Evolutionary conservation across 2,888 invertebrate genomes (phyloP), one percentile per base, ranked within the genome.

Genomic region (Scaptomyza parva): DNA sequence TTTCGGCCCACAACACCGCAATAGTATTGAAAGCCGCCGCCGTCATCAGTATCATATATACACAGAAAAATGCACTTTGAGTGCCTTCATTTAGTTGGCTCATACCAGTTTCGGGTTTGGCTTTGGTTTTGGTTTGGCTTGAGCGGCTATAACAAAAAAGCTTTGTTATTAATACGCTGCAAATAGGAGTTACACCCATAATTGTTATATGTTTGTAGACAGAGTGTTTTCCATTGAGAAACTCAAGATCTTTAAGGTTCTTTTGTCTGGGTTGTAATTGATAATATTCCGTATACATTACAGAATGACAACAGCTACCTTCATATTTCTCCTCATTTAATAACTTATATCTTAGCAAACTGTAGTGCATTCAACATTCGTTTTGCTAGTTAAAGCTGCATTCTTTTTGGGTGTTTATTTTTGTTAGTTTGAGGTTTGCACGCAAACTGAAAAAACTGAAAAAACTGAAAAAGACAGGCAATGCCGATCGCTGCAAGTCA

Each of bases 21-120:
- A 66, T 59, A 48, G 52, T 35, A 30, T 48, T 63, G 57, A 28
- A 11, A 52, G 33, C 18, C 35, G 45, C 18, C 35, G 45, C 14
- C 12, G 20, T 35, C 39, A 40, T 22, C 44, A 45, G 54, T 52
- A 60, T 63, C 67, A 71, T 72, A 82, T 70, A 60, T 69, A n/a
- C n/a, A n/a, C n/a, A n/a, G n/a, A n/a, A 60, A 70, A 70, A 78
- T 78, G 76, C 79, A 80, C 65, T 85, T 68, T 37, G 45, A 44
- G 65, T 73, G 86, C 64, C 68, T 62, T 79, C 79, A 85, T 48
- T 70, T 57, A 53, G 48, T 55, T 66, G 67, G 54, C 68, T 58
- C 61, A 70, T 40, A 37, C 37, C 9, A 24, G 22, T 53, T 48
- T 55, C 1, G 41, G n/a, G n/a, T n/a, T n/a, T n/a, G 28, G 48